Conservation (phyloP, 2,888 invertebrate genomes). For the Amphimallon solstitiale region DNA sequence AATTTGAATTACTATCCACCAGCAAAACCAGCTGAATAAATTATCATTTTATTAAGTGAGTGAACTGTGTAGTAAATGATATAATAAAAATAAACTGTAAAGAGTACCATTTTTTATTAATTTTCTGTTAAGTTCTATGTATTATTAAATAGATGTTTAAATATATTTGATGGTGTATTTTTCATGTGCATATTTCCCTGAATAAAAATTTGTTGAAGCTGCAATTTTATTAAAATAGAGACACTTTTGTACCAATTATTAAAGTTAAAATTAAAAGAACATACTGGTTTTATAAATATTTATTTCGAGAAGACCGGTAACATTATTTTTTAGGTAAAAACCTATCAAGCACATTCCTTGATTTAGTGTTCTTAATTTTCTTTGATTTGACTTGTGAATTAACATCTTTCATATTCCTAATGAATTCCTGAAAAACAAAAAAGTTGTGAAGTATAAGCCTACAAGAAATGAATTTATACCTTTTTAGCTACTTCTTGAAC, state of each 20-base stretch:
- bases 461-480: slow-evolving; percentile 63
- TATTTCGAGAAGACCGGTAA: slow-evolving; percentile 1
- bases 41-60: slow-evolving; percentile 12
- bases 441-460: slow-evolving; percentile 14
- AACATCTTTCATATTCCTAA: slow-evolving; percentile 63
- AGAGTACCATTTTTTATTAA: not conserved
- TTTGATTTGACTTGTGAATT: slow-evolving; percentile 60
- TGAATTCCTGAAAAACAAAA: slow-evolving; percentile 65
- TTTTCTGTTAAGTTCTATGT: not conserved
- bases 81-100: not conserved
- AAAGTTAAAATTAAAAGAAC: not conserved
- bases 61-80: slow-evolving; percentile 32
- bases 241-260: no score
- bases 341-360: slow-evolving; percentile 72
- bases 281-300: not conserved
- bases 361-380: slow-evolving; percentile 59
- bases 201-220: no score
- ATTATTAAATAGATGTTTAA: not conserved
- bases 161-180: not conserved
- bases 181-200: no score
- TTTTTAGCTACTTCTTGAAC: slow-evolving; percentile 75
- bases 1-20: slow-evolving; percentile 74
- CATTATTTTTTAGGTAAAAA: slow-evolving; percentile 69
- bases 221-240: not conserved
- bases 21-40: slow-evolving; percentile 55